Base-by-base conservation (phyloP, 2,888 invertebrate genomes). In the Schrankia costaestrigalis region DNA sequence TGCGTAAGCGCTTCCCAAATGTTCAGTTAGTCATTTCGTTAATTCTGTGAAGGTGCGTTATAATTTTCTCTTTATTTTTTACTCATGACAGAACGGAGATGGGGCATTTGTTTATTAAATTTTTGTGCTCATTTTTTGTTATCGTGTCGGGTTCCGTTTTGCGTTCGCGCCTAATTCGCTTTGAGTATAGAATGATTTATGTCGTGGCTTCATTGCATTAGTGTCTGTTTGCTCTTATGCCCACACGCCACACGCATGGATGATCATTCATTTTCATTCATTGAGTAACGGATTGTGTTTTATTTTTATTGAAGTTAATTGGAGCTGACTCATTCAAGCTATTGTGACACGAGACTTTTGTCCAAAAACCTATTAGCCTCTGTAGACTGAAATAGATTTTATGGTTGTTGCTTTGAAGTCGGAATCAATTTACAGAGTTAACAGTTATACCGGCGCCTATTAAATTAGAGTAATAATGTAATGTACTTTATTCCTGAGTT, bases 1-100 rank as follows among this genome's bases (percentile, higher is more conserved):
- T 71, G 71, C 61, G 65, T 66, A 57, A 63, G 56, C 57, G 49
- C 56, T 33, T 56, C 50, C 50, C 49, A 57, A 67, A 64, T 41
- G 55, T 45, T 54, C 62, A 63, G 56, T 78, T 73, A 78, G 71
- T 78, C 78, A 79, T 63, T 62, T 53, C 50, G 65, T 71, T 74
- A 72, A 75, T 69, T 76, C 70, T 48, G 60, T 59, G 52, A 58
- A 63, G 55, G 59, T 54, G 49, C 41, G 48, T 51, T 47, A 42
- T 31, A 34, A 34, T 46, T 23, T 52, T 54, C 30, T 40, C 40
- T 54, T 50, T 44, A 39, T 46, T 37, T 55, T 52, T 45, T 43
- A 15, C 13, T 14, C 8, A 14, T 17, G 31, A 21, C 30, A 24
- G 35, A 29, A 24, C 24, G 37, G 40, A 40, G 34, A 41, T 42